These are phyloP conservation scores for Leptopilina clavipes DNA, from an alignment of 1,140 invertebrate species.

Conservation along the genomic window DNA sequence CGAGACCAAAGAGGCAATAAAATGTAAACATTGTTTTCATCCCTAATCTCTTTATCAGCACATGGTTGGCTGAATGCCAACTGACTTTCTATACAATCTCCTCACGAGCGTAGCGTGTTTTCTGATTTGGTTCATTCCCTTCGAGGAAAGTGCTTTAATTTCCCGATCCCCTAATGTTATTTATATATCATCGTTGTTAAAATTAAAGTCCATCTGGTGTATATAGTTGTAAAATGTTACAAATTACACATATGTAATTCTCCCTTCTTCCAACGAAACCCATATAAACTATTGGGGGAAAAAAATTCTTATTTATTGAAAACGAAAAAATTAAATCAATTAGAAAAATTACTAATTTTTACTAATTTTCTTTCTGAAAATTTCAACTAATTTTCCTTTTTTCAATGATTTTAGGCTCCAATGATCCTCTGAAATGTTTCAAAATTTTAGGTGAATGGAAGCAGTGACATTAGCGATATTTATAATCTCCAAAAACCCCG, in stretches of 20 bases:
- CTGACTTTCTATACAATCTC: conserved; percentile 45
- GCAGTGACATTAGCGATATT: no score
- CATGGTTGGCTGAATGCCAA: conserved; percentile 63
- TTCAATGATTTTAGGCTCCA: no score
- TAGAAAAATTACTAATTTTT: no score
- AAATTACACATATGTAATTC: background rate
- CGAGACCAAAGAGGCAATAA: conserved; percentile 49
- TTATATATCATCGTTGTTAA: conserved; percentile 26
- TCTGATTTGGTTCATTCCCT: conserved; percentile 19
- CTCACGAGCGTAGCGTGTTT: conserved; percentile 15
- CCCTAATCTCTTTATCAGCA: conserved; percentile 69
- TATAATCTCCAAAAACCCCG: no score
- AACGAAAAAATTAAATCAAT: no score
- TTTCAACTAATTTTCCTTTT: no score
- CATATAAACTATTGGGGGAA: background rate
- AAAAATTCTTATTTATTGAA: background rate
- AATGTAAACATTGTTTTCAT: conserved; percentile 62
- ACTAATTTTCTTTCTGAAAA: no score
- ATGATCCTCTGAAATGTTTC: no score
- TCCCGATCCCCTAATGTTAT: background rate
- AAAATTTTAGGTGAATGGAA: no score
- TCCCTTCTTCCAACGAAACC: background rate
- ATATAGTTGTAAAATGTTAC: conserved; percentile 10
- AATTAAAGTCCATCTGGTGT: background rate
- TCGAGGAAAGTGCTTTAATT: conserved; percentile 11